phyloP scores from a whole-genome alignment of 2,797 vertebrate genomes.

The Ctenopoma kingsleyae region DNA sequence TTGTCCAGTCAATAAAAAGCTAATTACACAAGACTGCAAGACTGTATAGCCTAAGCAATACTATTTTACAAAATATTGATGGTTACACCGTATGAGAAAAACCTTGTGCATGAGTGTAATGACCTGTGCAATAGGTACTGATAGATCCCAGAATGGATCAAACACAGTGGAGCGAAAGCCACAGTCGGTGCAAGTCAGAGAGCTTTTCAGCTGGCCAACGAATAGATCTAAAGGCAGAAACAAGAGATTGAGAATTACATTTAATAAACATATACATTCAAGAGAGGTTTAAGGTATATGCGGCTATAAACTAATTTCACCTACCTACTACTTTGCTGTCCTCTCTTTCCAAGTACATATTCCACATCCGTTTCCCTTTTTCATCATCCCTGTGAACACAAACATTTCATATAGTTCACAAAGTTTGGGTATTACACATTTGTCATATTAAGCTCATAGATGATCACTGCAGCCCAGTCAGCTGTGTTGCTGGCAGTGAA shows the following conservation, averaged over 20 bases:
- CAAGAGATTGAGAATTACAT: neutral
- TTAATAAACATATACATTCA: neutral
- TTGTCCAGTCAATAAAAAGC: constrained; percentile 2
- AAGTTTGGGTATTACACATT: neutral
- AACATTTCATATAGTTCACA: neutral
- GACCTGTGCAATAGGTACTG: constrained; percentile 94
- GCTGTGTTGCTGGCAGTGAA: neutral
- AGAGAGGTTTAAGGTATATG: neutral
- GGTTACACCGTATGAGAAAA: neutral
- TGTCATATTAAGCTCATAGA: neutral
- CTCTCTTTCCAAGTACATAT: constrained; percentile 92
- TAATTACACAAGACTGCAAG: neutral
- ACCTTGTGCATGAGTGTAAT: constrained; percentile 31
- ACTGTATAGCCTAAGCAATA: too few relatives aligned
- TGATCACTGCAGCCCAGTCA: fast-evolving
- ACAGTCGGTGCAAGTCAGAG: constrained; percentile 92
- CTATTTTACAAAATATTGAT: neutral
- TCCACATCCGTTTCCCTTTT: constrained; percentile 95
- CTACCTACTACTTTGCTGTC: constrained; percentile 96
- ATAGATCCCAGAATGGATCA: constrained; percentile 98
- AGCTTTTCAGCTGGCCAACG: constrained; percentile 96
- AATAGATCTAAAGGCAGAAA: constrained; percentile 89
- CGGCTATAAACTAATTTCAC: constrained; percentile 39
- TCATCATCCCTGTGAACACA: constrained; percentile 89
- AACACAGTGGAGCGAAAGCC: constrained; percentile 95